Percentiles rank a stretch among this genome's conserved stretches.
These are phyloP conservation scores for Hipposideros larvatus DNA, from an alignment of 2,797 vertebrate genomes.

Conservation along the genomic window DNA sequence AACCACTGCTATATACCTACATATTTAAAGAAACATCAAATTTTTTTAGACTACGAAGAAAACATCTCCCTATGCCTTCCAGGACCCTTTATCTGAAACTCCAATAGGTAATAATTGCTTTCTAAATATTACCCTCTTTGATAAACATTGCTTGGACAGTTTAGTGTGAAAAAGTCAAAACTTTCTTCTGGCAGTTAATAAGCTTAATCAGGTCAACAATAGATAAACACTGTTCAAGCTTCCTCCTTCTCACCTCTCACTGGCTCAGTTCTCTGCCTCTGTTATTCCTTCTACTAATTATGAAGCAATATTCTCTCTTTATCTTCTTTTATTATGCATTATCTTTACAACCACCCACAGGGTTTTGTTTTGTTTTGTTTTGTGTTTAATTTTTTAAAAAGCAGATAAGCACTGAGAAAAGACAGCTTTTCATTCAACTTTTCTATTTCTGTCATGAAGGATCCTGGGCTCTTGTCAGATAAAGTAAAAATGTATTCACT, in stretches of 20 bases:
- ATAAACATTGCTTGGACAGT: constrained; percentile 67
- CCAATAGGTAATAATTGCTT: constrained; percentile 68
- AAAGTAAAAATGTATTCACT: not conserved
- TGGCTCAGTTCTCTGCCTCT: constrained; percentile 20
- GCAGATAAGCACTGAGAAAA: constrained; percentile 61
- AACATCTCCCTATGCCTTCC: constrained; percentile 44
- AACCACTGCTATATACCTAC: not conserved
- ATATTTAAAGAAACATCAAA: constrained; percentile 35
- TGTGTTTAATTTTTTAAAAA: constrained; percentile 38
- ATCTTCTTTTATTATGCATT: constrained; percentile 68
- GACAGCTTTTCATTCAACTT: constrained; percentile 65
- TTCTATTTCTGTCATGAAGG: constrained; percentile 73
- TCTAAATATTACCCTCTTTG: constrained; percentile 55
- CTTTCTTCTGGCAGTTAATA: constrained; percentile 58
- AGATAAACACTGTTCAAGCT: constrained; percentile 72
- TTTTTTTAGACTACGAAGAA: constrained; percentile 60
- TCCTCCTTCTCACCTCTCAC: not conserved
- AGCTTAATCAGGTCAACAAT: constrained; percentile 64
- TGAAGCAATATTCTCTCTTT: constrained; percentile 58
- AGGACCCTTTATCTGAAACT: constrained; percentile 45
- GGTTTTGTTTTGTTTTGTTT: too few species aligned
- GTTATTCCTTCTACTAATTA: constrained; percentile 41
- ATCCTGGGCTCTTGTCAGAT: constrained; percentile 51
- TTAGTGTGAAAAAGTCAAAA: constrained; percentile 18
- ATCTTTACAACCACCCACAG: constrained; percentile 49